These are phyloP conservation scores for Corythaeola cristata DNA, from an alignment of 2,113 vertebrate species.

Conservation along the genomic window DNA sequence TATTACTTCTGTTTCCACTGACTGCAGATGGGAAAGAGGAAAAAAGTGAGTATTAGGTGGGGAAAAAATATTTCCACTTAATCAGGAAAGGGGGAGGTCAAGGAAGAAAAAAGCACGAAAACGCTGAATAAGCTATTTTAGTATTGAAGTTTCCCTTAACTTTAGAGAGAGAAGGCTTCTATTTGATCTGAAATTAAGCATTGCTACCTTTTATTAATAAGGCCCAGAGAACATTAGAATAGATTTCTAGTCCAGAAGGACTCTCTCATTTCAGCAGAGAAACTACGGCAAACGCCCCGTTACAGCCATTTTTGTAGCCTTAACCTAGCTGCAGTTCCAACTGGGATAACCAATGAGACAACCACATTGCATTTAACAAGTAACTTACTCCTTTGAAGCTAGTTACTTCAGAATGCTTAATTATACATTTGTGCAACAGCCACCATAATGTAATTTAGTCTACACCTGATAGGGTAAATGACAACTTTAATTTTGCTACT, in stretches of 20 bases:
- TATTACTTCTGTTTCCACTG: neutral
- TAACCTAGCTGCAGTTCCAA: neutral
- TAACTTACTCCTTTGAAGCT: neutral
- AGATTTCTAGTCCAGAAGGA: neutral
- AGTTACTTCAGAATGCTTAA: neutral
- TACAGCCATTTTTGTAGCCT: neutral
- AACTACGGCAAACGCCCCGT: neutral
- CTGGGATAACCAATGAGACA: neutral
- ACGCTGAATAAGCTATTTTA: neutral
- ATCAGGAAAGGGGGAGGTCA: fast-evolving
- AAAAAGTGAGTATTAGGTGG: neutral
- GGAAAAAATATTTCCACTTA: neutral
- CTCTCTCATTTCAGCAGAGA: neutral
- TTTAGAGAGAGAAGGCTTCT: neutral
- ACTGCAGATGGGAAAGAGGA: neutral
- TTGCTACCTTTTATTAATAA: neutral
- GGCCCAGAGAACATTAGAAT: neutral
- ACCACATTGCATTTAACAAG: neutral
- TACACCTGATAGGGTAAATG: neutral
- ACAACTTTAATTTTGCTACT: neutral
- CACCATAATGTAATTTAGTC: neutral
- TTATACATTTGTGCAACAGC: neutral
- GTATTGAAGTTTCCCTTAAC: neutral
- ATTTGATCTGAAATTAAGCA: neutral
- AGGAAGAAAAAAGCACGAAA: neutral